Conservation (phyloP, 2,797 vertebrate genomes). For the Eptatretus atami region DNA sequence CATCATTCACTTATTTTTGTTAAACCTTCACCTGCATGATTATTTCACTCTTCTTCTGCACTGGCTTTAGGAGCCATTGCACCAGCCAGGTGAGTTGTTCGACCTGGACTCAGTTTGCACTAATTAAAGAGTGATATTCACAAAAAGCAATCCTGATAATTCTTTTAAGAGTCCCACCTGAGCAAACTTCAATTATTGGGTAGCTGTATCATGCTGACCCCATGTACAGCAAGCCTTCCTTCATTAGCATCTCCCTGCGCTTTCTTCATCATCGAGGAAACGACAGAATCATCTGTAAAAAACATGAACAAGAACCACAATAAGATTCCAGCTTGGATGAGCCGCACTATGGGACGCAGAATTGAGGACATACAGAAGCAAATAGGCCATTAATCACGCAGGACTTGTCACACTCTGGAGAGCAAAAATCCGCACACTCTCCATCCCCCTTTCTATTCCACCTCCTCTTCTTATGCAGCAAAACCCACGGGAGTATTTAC, state of each 20-base stretch:
- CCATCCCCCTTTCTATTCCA: no score
- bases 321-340: background rate
- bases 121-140: background rate
- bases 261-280: constrained; percentile 27
- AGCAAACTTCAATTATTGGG: constrained; percentile 31
- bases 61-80: background rate
- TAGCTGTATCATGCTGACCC: constrained; percentile 24
- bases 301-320: constrained; percentile 6
- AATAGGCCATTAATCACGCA: no score
- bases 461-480: no score
- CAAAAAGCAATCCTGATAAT: background rate
- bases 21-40: constrained; percentile 2
- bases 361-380: no score
- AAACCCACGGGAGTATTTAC: no score
- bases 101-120: background rate
- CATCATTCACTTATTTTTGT: background rate
- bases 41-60: background rate
- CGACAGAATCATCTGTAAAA: constrained; percentile 28
- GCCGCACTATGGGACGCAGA: no score
- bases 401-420: no score
- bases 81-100: background rate
- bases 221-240: constrained; percentile 27
- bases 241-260: constrained; percentile 45
- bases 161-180: constrained; percentile 20
- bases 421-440: no score